Base-by-base conservation (phyloP, 30 jellyfish, hydroid and myxozoan genomes). In the Mastigias papua region DNA sequence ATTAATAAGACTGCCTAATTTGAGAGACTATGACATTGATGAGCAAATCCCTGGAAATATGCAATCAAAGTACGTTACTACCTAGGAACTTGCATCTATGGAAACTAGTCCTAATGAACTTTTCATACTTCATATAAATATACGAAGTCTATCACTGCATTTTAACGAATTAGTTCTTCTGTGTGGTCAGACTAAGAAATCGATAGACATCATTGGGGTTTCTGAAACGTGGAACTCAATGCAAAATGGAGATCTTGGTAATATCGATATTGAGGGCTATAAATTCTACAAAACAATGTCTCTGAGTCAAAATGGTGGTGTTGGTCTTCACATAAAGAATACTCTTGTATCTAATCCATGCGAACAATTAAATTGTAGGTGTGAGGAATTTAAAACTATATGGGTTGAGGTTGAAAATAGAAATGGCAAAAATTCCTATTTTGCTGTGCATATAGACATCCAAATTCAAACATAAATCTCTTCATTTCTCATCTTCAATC, bases 401-500 rank as follows among this genome's bases (percentile, higher is more conserved):
- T 70, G 82, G 76, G 76, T 65, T 65, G 76, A 65, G 50, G 50
- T 25, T 65, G 46, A 65, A 65, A 65, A 65, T 6, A 70, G 49
- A 35, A 70, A 70, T 70, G 64, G n/a, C 64, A 70, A 70, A 70
- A 30, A 70, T 35, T 70, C 9, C 31, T 70, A 30, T 30, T 70
- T 35, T 70, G 82, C 64, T 70, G 82, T 33, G 82, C 31, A 7
- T 70, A 70, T 26, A 70, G n/a, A 70, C 82, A 70, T 70, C 82
- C 82, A 33, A 70, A 35, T 70, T 70, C 65, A 31, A 35, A 35
- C 25, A 70, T 70, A 5, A 65, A 70, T 32, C 42, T 22, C 9
- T 35, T 70, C 64, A 70, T 65, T 30, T 5, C 82, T 70, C 82
- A 70, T 70, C 25, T 70, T 35, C 61, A 70, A 70, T 23, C 61